Base-by-base conservation (phyloP, 2,797 vertebrate species). In the Aphelocoma californica region DNA sequence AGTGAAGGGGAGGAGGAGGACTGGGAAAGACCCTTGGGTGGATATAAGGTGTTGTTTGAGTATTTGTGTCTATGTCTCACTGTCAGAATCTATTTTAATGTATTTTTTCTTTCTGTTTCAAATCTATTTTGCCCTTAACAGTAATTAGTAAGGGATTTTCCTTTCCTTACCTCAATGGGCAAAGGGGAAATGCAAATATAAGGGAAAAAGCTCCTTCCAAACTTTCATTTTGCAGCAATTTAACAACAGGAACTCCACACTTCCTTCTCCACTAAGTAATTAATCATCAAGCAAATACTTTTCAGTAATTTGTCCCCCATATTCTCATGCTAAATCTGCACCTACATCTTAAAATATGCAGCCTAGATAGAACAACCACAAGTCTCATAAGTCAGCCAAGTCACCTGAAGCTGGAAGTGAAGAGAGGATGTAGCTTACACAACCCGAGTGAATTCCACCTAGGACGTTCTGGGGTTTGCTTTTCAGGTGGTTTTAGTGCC, bases 391-490 rank as follows among this genome's bases (percentile, higher is more conserved):
- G 28, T 58, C 40, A 57, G n/a, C 23, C 0, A 4, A 51, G 48
- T 56, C 4, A 1, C 25, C 32, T 10, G 4, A 65, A 54, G n/a
- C 14, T 45, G 23, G 40, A n/a, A 24, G 4, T 56, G 19, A 32
- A 48, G 62, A 84, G 31, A 54, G 19, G 36, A n/a, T 65, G 36
- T 25, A 29, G 10, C 17, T 86, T 34, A 34, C 7, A 38, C 3
- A 34, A 2, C 12, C 6, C 0, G 0, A 47, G 21, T 34, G 32
- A 66, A 71, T 93, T 75, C 47, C 31, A 69, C 28, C 8, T 14
- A 7, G 9, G n/a, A 77, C 6, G 6, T 44, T 51, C n/a, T 53
- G 44, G 9, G 14, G 0, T 82, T 92, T 89, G 45, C 25, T 85
- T 74, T 47, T 44, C 48, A 61, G 29, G 12, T 31, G 18, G 7